Base-by-base conservation (phyloP, 2,113 vertebrate species). In the Carassius carassius region DNA sequence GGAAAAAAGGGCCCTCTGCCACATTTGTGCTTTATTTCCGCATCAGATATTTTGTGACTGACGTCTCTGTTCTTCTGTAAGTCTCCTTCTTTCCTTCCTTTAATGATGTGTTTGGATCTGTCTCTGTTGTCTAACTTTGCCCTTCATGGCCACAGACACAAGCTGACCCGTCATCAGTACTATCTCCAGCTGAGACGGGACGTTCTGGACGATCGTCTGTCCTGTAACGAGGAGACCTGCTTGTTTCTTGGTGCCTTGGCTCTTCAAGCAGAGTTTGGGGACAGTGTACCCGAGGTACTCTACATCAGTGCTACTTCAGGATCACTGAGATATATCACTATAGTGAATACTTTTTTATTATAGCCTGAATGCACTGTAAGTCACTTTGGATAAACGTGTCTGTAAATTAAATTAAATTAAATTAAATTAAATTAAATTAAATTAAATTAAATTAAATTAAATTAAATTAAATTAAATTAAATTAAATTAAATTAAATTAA, bases 111-210 rank as follows among this genome's bases (percentile, higher is more conserved):
- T 41, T 58, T 62, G 3, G 16, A 3, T 29, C 14, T 5, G 51
- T 19, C 32, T 1, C 54, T 60, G 32, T 4, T 13, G 19, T 6
- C 21, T n/a, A 69, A 69, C 81, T 16, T 3, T 77, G 10, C 32
- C 5, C 17, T n/a, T 67, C 44, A 17, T 62, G 11, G 3, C 49
- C 4, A 11, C 90, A 98, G 96, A 87, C 94, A 98, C 7, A 91
- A 92, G 84, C 90, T 94, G 91, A 97, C 95, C 77, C 93, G 94
- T 23, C 96, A 98, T 87, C 96, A 97, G 89, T 96, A 95, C 92
- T 97, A 97, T 92, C 95, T 98, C 67, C 97, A 98, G 92, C 94
- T 98, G 85, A 93, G 97, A 87, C 96, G 93, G 91, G 97, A 99
- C 87, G 89, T 99, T 86, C 90, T 98, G 89, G 96, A 97, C 41